Conservation (phyloP, 2,113 vertebrate species). For the Myotis yumanensis region DNA sequence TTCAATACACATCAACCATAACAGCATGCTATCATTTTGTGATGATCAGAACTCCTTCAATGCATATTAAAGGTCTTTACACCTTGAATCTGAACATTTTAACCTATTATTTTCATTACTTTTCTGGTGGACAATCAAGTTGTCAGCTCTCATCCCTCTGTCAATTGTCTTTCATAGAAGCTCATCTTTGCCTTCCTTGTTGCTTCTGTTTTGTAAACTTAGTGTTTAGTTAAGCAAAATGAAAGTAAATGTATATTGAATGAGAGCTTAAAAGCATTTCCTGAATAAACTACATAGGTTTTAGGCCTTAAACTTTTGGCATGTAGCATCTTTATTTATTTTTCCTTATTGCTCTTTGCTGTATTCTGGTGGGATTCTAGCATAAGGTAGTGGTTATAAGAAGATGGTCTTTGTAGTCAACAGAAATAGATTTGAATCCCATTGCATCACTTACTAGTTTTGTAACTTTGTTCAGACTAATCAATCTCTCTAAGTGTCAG, state of each 20-base stretch:
- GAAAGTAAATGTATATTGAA: not conserved
- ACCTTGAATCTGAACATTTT: not conserved
- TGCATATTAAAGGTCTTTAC: not conserved
- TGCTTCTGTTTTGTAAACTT: slow-evolving; percentile 15
- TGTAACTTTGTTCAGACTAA: not conserved
- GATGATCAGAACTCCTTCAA: not conserved
- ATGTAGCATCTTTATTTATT: not conserved
- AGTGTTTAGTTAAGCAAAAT: not conserved
- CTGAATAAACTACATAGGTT: not conserved
- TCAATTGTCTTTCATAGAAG: not conserved
- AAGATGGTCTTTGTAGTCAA: not conserved
- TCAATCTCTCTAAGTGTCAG: not conserved
- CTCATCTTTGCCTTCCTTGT: not conserved
- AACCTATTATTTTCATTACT: not conserved
- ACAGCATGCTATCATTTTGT: not conserved
- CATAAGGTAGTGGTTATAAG: not conserved
- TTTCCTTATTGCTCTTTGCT: not conserved
- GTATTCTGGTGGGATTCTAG: not conserved
- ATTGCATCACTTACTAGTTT: not conserved
- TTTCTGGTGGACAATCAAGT: not conserved
- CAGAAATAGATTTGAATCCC: not conserved
- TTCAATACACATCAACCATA: not conserved
- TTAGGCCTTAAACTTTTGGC: not conserved
- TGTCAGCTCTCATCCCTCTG: not conserved
- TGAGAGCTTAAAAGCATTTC: not conserved